Conservation (phyloP, 2,797 vertebrate species). For the Clamator glandarius region DNA sequence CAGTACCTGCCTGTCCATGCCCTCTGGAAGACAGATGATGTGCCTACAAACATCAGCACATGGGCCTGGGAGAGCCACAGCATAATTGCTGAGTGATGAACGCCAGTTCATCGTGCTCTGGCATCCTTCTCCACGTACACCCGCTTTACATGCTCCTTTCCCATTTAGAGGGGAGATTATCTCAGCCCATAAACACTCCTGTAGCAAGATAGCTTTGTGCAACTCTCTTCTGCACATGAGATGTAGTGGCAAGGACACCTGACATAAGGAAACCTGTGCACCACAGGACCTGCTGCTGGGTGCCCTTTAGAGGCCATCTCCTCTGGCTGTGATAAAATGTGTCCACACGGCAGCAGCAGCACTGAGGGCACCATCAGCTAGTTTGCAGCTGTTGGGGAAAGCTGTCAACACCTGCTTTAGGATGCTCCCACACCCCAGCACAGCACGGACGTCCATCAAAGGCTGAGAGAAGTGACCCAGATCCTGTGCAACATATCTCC, state of each 20-base stretch:
- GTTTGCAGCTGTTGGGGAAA: background rate
- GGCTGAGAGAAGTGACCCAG: background rate
- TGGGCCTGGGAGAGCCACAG: fast-evolving
- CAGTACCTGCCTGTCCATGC: background rate
- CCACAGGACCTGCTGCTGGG: background rate
- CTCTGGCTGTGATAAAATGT: background rate
- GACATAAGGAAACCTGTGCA: background rate
- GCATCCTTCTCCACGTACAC: background rate
- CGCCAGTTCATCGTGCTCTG: background rate
- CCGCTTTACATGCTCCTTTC: background rate
- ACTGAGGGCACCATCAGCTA: background rate
- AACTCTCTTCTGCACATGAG: fast-evolving
- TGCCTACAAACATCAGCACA: fast-evolving
- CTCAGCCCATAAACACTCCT: background rate
- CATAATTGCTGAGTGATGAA: background rate
- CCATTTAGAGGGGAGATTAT: background rate
- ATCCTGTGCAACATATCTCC: background rate
- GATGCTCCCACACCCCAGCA: background rate
- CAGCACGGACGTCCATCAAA: background rate
- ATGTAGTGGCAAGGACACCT: background rate
- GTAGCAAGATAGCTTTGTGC: background rate
- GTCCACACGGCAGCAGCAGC: fast-evolving
- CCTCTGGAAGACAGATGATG: background rate
- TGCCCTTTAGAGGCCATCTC: background rate
- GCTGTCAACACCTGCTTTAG: background rate